Evolutionary conservation across 2,113 vertebrate species (phyloP).

Genomic region (Aptenodytes forsteri): DNA sequence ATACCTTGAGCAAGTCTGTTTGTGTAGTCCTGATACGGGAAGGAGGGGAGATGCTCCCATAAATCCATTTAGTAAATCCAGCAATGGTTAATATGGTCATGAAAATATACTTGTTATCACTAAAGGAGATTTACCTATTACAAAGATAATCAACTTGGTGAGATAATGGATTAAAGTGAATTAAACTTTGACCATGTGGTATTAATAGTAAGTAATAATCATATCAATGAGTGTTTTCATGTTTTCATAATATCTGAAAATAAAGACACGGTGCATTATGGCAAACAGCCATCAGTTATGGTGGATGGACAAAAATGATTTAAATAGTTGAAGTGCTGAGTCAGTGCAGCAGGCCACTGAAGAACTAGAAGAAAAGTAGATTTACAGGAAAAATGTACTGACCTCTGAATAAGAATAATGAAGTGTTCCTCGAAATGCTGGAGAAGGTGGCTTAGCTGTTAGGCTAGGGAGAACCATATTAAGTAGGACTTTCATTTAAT

Average conservation of each 20-base stretch:
- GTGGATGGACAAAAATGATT: not conserved
- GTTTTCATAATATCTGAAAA: not conserved
- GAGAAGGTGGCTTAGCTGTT: not conserved
- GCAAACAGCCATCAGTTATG: not conserved
- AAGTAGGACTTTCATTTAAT: slow-evolving; percentile 20
- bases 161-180: not conserved
- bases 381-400: not conserved
- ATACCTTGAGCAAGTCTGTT: not conserved
- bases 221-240: not conserved
- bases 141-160: not conserved
- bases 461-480: not conserved
- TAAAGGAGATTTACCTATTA: not conserved
- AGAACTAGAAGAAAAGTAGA: not conserved
- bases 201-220: not conserved
- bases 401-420: not conserved
- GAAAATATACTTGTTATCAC: not conserved
- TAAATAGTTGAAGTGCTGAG: not conserved
- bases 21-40: not conserved
- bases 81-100: not conserved
- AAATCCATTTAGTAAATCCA: not conserved
- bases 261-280: not conserved
- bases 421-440: not conserved
- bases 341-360: not conserved
- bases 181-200: not conserved
- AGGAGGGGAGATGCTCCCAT: not conserved